phyloP scores from a whole-genome alignment of 2,888 invertebrate genomes.

The Andricus curvator region DNA sequence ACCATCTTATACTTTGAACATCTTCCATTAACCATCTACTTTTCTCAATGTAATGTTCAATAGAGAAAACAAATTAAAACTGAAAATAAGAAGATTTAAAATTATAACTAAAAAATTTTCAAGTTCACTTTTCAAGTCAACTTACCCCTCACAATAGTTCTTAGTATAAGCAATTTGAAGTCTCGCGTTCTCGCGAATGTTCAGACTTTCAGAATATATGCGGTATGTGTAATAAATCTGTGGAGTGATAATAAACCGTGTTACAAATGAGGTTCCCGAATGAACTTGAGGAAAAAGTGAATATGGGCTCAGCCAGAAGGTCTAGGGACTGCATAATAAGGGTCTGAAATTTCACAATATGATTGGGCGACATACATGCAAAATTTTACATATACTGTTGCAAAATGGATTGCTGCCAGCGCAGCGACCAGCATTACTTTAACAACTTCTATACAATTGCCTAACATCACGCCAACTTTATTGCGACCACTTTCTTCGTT shows the following conservation, averaged over 20 bases:
- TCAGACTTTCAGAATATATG: background rate
- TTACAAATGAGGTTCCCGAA: background rate
- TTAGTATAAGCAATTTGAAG: too few relatives aligned
- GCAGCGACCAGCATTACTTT: background rate
- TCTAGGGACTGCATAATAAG: conserved; percentile 18
- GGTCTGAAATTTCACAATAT: conserved; percentile 10
- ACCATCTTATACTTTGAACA: too few relatives aligned
- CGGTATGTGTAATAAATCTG: conserved; percentile 6
- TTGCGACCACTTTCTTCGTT: conserved; percentile 9
- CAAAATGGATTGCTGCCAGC: conserved; percentile 25
- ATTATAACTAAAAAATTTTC: too few relatives aligned
- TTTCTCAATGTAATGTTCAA: too few relatives aligned
- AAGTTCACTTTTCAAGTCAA: too few relatives aligned
- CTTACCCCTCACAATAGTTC: too few relatives aligned
- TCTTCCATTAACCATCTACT: too few relatives aligned
- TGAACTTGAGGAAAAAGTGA: conserved; percentile 18
- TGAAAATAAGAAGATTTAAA: too few relatives aligned
- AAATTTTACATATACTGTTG: background rate
- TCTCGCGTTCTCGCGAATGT: too few relatives aligned
- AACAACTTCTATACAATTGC: background rate
- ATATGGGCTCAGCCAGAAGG: background rate
- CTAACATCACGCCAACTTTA: conserved; percentile 26
- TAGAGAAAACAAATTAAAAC: too few relatives aligned
- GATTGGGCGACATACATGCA: conserved; percentile 12
- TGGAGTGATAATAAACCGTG: background rate